Conservation (phyloP, 1,140 invertebrate genomes). For the Nymphalis io region DNA sequence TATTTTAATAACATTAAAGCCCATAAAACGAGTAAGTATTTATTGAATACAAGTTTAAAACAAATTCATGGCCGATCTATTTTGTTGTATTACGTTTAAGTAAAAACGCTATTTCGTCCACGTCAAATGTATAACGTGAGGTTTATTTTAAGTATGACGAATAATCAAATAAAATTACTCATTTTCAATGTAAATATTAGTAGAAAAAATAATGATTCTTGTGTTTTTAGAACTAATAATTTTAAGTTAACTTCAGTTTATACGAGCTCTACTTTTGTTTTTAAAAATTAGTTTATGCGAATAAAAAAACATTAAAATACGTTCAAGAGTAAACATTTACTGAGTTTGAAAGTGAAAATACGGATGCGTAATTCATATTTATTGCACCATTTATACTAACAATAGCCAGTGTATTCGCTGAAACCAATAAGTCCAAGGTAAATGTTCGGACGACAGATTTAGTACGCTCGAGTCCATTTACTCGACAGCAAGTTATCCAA, state of each 20-base stretch:
- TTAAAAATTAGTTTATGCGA: not conserved
- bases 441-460: constrained; percentile 27
- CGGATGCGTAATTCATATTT: constrained; percentile 26
- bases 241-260: not conserved
- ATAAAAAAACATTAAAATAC: not conserved
- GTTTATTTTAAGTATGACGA: not conserved
- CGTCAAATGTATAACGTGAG: not conserved
- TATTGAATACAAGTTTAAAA: constrained; percentile 44
- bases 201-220: not conserved
- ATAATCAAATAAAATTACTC: too few species aligned
- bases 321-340: constrained; percentile 8
- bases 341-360: constrained; percentile 10
- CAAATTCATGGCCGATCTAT: constrained; percentile 46
- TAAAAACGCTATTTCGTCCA: not conserved
- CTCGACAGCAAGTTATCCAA: constrained; percentile 18
- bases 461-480: constrained; percentile 17
- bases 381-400: constrained; percentile 22
- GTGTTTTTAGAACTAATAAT: not conserved
- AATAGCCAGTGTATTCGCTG: constrained; percentile 25
- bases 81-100: not conserved
- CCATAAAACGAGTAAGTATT: not conserved
- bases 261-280: not conserved
- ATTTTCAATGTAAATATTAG: too few species aligned
- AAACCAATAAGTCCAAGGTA: constrained; percentile 32
- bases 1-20: constrained; percentile 7